Evolutionary conservation across 2,888 invertebrate species (phyloP), one percentile per base, ranked within the genome.

Genomic region (Ichneumoninae sp.): DNA sequence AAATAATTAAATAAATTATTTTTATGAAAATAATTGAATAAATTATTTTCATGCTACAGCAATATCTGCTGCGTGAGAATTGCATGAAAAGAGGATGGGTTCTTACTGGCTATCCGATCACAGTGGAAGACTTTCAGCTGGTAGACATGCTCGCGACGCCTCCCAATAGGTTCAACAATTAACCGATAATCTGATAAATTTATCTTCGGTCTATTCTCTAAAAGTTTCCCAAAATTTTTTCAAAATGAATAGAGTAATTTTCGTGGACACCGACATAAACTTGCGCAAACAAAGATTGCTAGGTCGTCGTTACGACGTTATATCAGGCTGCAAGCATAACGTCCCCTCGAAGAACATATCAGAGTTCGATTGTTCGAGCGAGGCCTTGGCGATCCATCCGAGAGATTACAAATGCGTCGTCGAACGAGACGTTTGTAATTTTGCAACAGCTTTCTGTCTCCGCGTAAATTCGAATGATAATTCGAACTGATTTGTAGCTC

Each of bases 11-110:
- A 52, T 30, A 19, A 1, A 52, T 19, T 52, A 19, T 19, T 52
- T 52, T 19, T 52, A 52, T 19, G 19, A 19, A 19, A n/a, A 19
- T 7, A 19, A 52, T 52, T 71, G 44, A 30, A 76, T 54, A 40
- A 16, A 78, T 71, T 26, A 66, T 69, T 71, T 54, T 36, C 65
- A 40, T 92, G 76, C 92, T 83, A 94, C n/a, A 95, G 91, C 92
- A 94, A 88, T 90, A 94, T 81, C 89, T 95, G 63, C 89, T 94
- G 36, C 90, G 93, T 84, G 90, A 95, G 91, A 96, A 96, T 86
- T 96, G 96, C 89, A 89, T 96, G 16, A 94, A 94, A 68, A 93
- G 94, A 57, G 96, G 96, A 0, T 96, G 96, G 96, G 95, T 96
- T 19, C 89, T 96, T 83, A 95, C 95, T 4, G 95, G 95, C 1